A percentile compares a stretch with the other conserved stretches of the same genome.
phyloP scores from a whole-genome alignment of 2,797 vertebrate species.

The Megaceryle alcyon region DNA sequence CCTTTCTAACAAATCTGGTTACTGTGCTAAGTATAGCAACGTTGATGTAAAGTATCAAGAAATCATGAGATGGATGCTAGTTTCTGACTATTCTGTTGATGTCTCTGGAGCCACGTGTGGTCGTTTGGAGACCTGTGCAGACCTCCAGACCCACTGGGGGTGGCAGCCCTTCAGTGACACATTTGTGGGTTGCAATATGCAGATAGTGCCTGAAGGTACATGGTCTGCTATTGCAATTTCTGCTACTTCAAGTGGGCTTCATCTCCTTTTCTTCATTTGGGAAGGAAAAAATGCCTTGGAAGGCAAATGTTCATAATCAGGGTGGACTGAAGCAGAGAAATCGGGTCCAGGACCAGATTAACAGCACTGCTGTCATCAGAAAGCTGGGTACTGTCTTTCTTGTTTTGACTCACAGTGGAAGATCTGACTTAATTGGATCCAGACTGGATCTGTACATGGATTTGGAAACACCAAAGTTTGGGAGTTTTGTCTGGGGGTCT shows the following conservation, averaged over 20 bases:
- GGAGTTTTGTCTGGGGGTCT: background rate
- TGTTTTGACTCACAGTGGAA: background rate
- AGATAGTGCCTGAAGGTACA: background rate
- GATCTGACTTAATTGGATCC: conserved; percentile 4
- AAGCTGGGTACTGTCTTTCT: background rate
- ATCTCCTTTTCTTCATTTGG: background rate
- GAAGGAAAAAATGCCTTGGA: background rate
- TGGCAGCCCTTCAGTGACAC: background rate
- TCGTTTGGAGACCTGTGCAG: background rate
- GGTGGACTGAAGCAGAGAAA: background rate
- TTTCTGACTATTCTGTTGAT: background rate
- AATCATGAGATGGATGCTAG: background rate
- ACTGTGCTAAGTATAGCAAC: background rate
- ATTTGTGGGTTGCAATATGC: background rate
- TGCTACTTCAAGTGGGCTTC: background rate
- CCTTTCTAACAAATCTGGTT: background rate
- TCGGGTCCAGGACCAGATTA: background rate
- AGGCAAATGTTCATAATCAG: background rate
- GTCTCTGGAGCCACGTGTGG: background rate
- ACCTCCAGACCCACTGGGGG: background rate
- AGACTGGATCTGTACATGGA: background rate
- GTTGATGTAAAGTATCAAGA: background rate
- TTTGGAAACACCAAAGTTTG: conserved; percentile 3
- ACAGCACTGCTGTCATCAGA: conserved; percentile 2
- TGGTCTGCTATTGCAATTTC: background rate